Percentiles rank a stretch among this genome's conserved stretches.
Conservation (phyloP, 2,113 vertebrate species). For the Bagarius yarrelli region DNA sequence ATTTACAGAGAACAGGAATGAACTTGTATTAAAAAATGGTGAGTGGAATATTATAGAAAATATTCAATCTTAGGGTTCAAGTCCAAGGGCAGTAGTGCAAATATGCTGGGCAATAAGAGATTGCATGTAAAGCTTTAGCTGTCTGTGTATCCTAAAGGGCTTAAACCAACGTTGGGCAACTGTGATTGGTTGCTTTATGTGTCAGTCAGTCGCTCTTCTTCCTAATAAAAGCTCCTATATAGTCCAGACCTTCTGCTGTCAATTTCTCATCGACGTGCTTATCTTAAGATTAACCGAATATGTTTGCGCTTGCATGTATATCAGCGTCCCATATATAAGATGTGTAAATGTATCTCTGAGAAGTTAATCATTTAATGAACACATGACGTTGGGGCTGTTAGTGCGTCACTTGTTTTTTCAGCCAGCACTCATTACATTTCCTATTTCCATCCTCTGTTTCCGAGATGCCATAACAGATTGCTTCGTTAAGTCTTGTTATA, state of each 20-base stretch:
- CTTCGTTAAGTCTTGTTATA: too few relatives aligned
- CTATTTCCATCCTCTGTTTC: conserved; percentile 55
- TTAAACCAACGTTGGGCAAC: neutral
- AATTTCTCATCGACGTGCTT: conserved; percentile 43
- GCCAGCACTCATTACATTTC: conserved; percentile 52
- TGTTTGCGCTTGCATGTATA: conserved; percentile 44
- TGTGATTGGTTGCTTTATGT: neutral
- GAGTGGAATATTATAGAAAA: neutral
- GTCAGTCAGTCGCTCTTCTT: too few relatives aligned
- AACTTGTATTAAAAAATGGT: neutral
- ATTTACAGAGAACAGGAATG: neutral
- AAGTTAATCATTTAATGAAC: conserved; percentile 8
- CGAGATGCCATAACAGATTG: conserved; percentile 49
- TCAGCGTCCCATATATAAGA: conserved; percentile 38
- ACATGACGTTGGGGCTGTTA: conserved; percentile 37
- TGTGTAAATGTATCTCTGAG: conserved; percentile 5
- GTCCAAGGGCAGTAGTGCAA: neutral
- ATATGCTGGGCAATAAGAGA: neutral
- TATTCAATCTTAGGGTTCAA: neutral
- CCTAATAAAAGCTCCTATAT: too few relatives aligned
- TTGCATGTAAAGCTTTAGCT: neutral
- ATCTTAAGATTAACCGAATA: conserved; percentile 71
- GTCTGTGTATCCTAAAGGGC: neutral
- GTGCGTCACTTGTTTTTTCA: conserved; percentile 59
- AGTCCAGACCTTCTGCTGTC: too few relatives aligned